Percentiles rank a stretch among this genome's conserved stretches.
Conservation (phyloP, 2,888 invertebrate species). For the Phalangium opilio region DNA sequence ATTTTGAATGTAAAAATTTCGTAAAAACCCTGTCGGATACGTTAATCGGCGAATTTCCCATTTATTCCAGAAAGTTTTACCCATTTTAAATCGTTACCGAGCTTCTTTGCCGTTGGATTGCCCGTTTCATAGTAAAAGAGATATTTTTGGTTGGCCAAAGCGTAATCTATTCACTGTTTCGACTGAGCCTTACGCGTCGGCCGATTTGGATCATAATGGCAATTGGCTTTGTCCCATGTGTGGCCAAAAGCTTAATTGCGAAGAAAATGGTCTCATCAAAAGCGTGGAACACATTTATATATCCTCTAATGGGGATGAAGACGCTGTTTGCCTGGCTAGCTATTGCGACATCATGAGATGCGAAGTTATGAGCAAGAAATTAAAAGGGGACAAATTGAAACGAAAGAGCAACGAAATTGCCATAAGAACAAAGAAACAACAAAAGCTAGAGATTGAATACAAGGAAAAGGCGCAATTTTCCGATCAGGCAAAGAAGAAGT, state of each 20-base stretch:
- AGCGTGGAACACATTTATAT: slow-evolving; percentile 29
- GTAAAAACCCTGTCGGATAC: slow-evolving; percentile 1
- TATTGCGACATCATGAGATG: slow-evolving; percentile 93
- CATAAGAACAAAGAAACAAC: no score
- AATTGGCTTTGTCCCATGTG: slow-evolving; percentile 74
- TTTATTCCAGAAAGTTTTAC: slow-evolving; percentile 56
- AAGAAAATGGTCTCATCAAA: slow-evolving; percentile 33
- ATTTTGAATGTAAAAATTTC: slow-evolving; percentile 10
- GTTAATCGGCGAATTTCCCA: background rate
- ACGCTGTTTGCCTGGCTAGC: slow-evolving; percentile 80
- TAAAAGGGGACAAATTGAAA: no score
- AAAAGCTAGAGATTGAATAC: no score
- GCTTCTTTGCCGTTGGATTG: slow-evolving; percentile 73
- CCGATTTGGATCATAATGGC: slow-evolving; percentile 28
- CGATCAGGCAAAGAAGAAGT: no score
- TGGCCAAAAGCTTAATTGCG: slow-evolving; percentile 69
- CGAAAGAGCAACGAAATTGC: no score
- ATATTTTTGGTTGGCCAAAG: slow-evolving; percentile 44
- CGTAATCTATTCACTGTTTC: no score
- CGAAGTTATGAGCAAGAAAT: slow-evolving; percentile 46
- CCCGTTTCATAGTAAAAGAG: slow-evolving; percentile 71
- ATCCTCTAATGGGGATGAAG: slow-evolving; percentile 70
- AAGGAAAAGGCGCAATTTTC: no score
- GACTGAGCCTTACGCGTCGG: background rate
- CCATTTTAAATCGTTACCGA: slow-evolving; percentile 73